Conservation (phyloP, 1,140 invertebrate genomes). For the Drosophila mayri region DNA sequence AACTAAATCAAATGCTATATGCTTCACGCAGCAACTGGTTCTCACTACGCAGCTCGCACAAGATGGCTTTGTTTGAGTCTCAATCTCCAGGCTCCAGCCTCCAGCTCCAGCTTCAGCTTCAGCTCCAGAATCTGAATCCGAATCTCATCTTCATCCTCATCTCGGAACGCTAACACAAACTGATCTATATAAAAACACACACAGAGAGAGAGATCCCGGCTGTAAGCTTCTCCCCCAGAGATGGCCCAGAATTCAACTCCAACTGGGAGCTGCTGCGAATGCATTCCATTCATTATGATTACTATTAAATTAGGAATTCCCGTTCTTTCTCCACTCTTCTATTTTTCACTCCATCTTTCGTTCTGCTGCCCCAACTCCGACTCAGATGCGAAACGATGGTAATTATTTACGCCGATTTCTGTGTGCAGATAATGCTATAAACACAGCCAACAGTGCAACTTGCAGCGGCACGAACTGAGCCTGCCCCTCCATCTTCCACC, state of each 20-base stretch:
- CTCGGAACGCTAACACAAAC: conserved; percentile 37
- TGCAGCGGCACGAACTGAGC: conserved; percentile 38
- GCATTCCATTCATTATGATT: conserved; percentile 67
- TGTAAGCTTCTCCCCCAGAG: conserved; percentile 21
- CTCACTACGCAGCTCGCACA: conserved; percentile 32
- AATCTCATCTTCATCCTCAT: conserved; percentile 32
- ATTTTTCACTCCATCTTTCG: conserved; percentile 43
- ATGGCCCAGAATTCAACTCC: conserved; percentile 33
- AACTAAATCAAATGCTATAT: conserved; percentile 55
- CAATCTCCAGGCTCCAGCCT: neutral
- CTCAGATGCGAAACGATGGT: conserved; percentile 53
- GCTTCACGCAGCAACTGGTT: conserved; percentile 44
- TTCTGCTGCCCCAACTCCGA: conserved; percentile 34
- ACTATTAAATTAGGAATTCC: conserved; percentile 67
- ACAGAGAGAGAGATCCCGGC: neutral
- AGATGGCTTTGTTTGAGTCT: conserved; percentile 20
- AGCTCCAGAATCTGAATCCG: neutral
- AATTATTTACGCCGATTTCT: conserved; percentile 65
- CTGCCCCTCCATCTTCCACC: neutral
- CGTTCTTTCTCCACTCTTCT: conserved; percentile 50
- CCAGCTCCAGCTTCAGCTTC: neutral
- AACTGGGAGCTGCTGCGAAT: conserved; percentile 46
- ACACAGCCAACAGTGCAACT: conserved; percentile 26
- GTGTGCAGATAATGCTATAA: conserved; percentile 53
- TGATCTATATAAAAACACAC: conserved; percentile 25